These are phyloP conservation scores for Poecilia latipinna DNA, from an alignment of 2,113 vertebrate species.

Conservation along the genomic window DNA sequence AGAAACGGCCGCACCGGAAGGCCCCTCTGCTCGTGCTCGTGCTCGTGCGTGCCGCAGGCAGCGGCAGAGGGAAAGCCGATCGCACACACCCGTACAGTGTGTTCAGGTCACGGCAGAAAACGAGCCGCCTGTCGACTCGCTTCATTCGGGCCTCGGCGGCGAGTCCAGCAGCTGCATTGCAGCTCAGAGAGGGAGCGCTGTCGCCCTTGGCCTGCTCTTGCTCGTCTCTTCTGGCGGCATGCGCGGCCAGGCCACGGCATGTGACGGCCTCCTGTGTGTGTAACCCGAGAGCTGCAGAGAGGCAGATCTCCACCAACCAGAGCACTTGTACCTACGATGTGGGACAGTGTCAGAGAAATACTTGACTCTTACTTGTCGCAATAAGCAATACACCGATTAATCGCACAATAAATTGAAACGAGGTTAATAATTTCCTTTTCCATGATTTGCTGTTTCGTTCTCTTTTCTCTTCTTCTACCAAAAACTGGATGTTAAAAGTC, in stretches of 20 bases:
- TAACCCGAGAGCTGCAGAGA: constrained; percentile 58
- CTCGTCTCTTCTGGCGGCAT: constrained; percentile 56
- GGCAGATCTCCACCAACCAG: neutral
- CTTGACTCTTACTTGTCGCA: too few relatives aligned
- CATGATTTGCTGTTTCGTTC: too few relatives aligned
- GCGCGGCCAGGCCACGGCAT: constrained; percentile 62
- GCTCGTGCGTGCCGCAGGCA: constrained; percentile 7
- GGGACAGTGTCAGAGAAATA: too few relatives aligned
- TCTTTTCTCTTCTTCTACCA: too few relatives aligned
- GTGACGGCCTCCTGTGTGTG: constrained; percentile 65
- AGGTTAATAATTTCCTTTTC: too few relatives aligned
- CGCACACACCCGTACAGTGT: neutral
- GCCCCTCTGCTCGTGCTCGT: constrained; percentile 27
- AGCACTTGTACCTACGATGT: too few relatives aligned
- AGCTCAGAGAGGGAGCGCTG: constrained; percentile 18
- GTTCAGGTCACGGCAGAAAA: constrained; percentile 28
- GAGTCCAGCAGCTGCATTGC: constrained; percentile 37
- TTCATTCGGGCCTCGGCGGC: constrained; percentile 1
- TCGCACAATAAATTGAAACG: too few relatives aligned
- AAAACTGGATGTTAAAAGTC: too few relatives aligned
- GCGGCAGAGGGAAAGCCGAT: constrained; percentile 22
- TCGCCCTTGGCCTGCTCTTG: constrained; percentile 65
- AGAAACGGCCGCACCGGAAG: constrained; percentile 43
- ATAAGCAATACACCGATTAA: too few relatives aligned
- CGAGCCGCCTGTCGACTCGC: constrained; percentile 21